These are phyloP conservation scores for Thereva unica DNA, from an alignment of 2,888 invertebrate species.

Conservation along the genomic window DNA sequence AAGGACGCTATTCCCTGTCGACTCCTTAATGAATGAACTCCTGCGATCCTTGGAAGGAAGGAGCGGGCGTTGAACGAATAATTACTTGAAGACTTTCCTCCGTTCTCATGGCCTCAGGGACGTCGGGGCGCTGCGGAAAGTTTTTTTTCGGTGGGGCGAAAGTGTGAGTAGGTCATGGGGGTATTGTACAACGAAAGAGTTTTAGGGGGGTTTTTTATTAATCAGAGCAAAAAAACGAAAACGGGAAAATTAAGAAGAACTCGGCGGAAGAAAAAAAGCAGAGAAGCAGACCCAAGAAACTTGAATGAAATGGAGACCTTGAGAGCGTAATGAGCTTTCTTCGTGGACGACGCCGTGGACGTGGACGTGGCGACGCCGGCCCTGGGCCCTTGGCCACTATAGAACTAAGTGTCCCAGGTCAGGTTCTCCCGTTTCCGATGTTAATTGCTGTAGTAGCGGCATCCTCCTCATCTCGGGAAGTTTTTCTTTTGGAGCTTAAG, in stretches of 20 bases:
- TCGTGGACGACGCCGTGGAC: background rate
- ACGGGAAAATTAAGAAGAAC: conserved; percentile 40
- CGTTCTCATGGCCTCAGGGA: conserved; percentile 28
- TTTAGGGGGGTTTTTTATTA: conserved; percentile 35
- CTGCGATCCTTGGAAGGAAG: conserved; percentile 20
- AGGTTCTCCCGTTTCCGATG: conserved; percentile 37
- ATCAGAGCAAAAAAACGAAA: conserved; percentile 38
- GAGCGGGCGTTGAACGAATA: conserved; percentile 42
- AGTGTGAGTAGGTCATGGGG: conserved; percentile 37
- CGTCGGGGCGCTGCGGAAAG: conserved; percentile 21
- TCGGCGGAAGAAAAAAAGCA: conserved; percentile 32
- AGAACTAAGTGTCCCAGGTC: conserved; percentile 39
- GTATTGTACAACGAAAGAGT: conserved; percentile 38
- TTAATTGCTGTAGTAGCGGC: conserved; percentile 41
- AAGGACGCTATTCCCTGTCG: conserved; percentile 37
- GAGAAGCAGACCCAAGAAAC: conserved; percentile 29
- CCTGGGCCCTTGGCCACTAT: background rate
- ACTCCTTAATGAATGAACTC: conserved; percentile 40
- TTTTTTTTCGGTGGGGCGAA: conserved; percentile 19
- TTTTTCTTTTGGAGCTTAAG: conserved; percentile 21
- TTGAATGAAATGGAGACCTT: conserved; percentile 42
- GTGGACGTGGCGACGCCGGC: conserved; percentile 16
- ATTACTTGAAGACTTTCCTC: conserved; percentile 39
- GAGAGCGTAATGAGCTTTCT: conserved; percentile 33
- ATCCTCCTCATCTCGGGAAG: conserved; percentile 24